Conservation (phyloP, 2,113 vertebrate species). For the Hyaena hyaena region DNA sequence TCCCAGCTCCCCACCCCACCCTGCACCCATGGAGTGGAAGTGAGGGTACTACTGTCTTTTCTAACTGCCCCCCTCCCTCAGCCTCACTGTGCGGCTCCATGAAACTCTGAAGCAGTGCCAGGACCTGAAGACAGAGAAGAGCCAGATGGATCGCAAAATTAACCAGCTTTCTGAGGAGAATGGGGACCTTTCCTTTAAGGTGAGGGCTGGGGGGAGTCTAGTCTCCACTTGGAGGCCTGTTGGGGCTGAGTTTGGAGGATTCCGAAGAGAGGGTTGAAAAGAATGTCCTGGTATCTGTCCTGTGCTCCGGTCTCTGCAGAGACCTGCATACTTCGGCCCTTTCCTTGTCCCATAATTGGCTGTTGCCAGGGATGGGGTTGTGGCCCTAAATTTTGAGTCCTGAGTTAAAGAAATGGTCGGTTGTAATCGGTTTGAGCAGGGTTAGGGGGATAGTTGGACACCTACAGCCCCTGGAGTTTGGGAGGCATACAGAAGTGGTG, state of each 20-base stretch:
- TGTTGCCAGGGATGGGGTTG: background rate
- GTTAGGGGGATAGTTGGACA: background rate
- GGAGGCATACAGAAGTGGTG: background rate
- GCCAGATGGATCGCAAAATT: slow-evolving; percentile 93
- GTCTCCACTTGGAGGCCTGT: background rate
- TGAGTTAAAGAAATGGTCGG: background rate
- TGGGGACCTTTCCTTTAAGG: slow-evolving; percentile 92
- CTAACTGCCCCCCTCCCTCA: slow-evolving; percentile 57
- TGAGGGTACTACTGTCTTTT: rapidly evolving
- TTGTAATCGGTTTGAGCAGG: background rate
- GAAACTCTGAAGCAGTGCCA: slow-evolving; percentile 92
- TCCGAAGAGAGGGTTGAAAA: background rate
- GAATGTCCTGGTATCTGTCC: background rate
- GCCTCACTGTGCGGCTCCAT: slow-evolving; percentile 89
- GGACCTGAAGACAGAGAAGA: slow-evolving; percentile 89
- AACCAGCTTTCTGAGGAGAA: slow-evolving; percentile 92
- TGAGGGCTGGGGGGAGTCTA: slow-evolving; percentile 56
- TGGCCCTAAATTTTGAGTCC: background rate
- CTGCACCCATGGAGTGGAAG: rapidly evolving
- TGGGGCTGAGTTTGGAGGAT: background rate
- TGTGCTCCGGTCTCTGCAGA: background rate
- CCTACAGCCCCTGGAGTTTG: background rate
- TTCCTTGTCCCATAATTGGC: background rate
- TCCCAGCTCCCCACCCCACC: background rate
- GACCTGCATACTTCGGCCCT: background rate